A percentile compares a stretch with the other conserved stretches of the same genome.
phyloP scores from a whole-genome alignment of 2,113 vertebrate species.

The Pseudorasbora parva region DNA sequence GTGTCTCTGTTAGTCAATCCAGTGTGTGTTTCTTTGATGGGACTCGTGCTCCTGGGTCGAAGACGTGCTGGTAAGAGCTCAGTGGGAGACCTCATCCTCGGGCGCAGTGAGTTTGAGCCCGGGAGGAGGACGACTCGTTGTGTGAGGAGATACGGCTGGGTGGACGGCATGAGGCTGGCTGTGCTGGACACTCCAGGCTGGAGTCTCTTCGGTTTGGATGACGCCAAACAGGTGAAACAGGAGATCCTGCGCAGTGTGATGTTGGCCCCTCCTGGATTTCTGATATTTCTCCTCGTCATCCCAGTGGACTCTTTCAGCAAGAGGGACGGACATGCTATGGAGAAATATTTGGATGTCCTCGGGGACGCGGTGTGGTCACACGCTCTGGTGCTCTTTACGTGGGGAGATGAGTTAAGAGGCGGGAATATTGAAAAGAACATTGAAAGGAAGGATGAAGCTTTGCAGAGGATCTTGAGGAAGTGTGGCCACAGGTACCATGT shows the following conservation, averaged over 20 bases:
- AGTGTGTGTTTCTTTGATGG: neutral
- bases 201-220: constrained; percentile 61
- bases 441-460: constrained; percentile 41
- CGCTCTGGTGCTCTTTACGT: constrained; percentile 64
- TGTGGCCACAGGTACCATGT: constrained; percentile 55
- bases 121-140: constrained; percentile 48
- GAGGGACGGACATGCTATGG: constrained; percentile 55
- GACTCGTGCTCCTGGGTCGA: constrained; percentile 64
- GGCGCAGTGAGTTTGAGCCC: constrained; percentile 35
- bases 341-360: constrained; percentile 55
- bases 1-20: neutral
- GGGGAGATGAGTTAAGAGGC: constrained; percentile 54
- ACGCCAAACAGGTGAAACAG: constrained; percentile 39
- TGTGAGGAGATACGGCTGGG: constrained; percentile 18
- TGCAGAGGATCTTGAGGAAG: constrained; percentile 58
- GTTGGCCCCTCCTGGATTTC: constrained; percentile 45
- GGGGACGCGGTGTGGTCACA: constrained; percentile 52
- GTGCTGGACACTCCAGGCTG: constrained; percentile 67
- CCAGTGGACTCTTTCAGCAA: constrained; percentile 62
- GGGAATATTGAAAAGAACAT: constrained; percentile 54
- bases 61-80: constrained; percentile 65
- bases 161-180: constrained; percentile 39
- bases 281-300: constrained; percentile 57
- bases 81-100: constrained; percentile 60
- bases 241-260: constrained; percentile 52